Conservation (phyloP, 2,113 vertebrate genomes). For the Sturnira hondurensis region DNA sequence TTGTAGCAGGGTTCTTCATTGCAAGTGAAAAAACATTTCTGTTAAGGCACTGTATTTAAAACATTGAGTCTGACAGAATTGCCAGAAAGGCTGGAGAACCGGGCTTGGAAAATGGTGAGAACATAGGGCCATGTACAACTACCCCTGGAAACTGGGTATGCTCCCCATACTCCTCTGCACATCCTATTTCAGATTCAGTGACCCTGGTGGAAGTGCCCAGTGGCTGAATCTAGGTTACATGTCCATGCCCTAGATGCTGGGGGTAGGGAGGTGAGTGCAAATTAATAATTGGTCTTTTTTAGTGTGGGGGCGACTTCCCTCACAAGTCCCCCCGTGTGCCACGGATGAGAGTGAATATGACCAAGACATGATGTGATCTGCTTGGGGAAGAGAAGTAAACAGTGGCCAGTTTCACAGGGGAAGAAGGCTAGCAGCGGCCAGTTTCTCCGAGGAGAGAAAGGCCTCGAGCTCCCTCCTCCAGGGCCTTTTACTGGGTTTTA, state of each 20-base stretch:
- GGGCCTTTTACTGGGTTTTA: no score
- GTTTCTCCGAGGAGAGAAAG: no score
- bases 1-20: background rate
- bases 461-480: no score
- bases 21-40: background rate
- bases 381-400: no score
- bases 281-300: background rate
- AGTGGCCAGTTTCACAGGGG: no score
- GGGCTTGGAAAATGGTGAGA: background rate
- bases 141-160: background rate
- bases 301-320: no score
- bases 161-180: background rate
- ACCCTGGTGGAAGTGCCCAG: background rate
- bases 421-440: no score
- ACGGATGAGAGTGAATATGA: no score
- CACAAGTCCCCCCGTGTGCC: no score
- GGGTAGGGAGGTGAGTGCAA: background rate
- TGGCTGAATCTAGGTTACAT: background rate
- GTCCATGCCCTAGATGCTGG: background rate
- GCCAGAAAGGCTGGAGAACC: background rate
- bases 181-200: background rate
- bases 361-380: no score
- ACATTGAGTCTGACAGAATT: background rate
- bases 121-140: background rate
- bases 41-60: background rate